phyloP scores from a whole-genome alignment of 2,797 vertebrate species.

The Gymnoscopelus braueri region DNA sequence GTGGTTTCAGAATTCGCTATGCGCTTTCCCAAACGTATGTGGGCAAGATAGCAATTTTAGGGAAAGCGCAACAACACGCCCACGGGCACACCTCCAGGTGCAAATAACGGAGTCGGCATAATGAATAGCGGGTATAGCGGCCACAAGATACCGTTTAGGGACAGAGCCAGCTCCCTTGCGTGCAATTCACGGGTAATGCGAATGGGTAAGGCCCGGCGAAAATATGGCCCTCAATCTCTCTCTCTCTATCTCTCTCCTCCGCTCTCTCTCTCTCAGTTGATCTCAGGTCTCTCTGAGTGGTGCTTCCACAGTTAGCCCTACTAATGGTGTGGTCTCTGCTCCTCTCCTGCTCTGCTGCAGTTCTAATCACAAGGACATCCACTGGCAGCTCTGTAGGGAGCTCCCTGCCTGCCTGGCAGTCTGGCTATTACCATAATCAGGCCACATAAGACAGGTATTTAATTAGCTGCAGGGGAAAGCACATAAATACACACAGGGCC shows the following conservation, averaged over 20 bases:
- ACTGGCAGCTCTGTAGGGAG: constrained; percentile 54
- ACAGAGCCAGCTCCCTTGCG: too few relatives aligned
- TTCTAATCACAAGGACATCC: constrained; percentile 76
- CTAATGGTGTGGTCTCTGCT: constrained; percentile 61
- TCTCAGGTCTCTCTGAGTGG: constrained; percentile 40
- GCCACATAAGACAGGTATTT: constrained; percentile 71
- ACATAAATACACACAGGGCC: constrained; percentile 37
- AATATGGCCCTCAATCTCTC: not conserved
- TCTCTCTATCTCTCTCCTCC: constrained; percentile 2
- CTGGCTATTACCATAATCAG: constrained; percentile 71
- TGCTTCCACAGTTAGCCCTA: constrained; percentile 54
- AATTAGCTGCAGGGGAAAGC: constrained; percentile 64
- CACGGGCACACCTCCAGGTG: too few relatives aligned
- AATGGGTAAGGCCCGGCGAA: too few relatives aligned
- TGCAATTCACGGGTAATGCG: too few relatives aligned
- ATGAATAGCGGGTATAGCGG: too few relatives aligned
- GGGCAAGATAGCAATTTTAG: too few relatives aligned
- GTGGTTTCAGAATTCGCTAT: too few relatives aligned
- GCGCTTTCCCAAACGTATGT: too few relatives aligned
- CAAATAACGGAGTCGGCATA: too few relatives aligned
- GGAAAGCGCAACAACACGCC: too few relatives aligned
- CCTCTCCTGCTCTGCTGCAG: constrained; percentile 41
- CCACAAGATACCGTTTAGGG: too few relatives aligned
- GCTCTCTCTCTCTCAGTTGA: constrained; percentile 40
- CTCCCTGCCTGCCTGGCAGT: constrained; percentile 39